Evolutionary conservation across 2,888 invertebrate species (phyloP).

Genomic region (Trissoscelio sp.): DNA sequence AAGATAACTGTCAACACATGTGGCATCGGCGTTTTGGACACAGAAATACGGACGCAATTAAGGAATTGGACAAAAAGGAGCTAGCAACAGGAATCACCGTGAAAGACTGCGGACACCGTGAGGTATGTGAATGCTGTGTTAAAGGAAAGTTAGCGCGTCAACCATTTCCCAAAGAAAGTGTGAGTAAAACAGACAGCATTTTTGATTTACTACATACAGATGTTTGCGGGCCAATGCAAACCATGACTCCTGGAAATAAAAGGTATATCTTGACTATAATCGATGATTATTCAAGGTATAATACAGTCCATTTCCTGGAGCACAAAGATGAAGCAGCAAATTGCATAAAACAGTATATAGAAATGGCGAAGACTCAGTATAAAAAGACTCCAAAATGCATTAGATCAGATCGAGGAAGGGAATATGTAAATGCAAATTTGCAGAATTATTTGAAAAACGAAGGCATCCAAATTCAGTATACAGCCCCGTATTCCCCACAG

Average conservation of each 20-base stretch:
- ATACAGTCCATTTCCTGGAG: slow-evolving; percentile 37
- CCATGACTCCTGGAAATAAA: slow-evolving; percentile 71
- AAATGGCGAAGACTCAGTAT: slow-evolving; percentile 32
- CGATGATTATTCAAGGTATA: slow-evolving; percentile 76
- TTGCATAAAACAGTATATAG: slow-evolving; percentile 35
- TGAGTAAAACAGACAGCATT: slow-evolving; percentile 69
- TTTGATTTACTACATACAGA: not conserved
- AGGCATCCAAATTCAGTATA: slow-evolving; percentile 72
- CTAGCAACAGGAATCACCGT: slow-evolving; percentile 64
- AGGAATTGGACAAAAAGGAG: slow-evolving; percentile 30
- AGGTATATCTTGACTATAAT: slow-evolving; percentile 75
- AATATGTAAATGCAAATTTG: slow-evolving; percentile 71
- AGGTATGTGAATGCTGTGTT: slow-evolving; percentile 65
- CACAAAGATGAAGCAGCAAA: slow-evolving; percentile 40
- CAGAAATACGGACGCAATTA: not conserved
- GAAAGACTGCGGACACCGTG: slow-evolving; percentile 63
- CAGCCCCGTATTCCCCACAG: slow-evolving; percentile 68
- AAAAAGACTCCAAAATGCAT: slow-evolving; percentile 47
- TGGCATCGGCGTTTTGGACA: slow-evolving; percentile 71
- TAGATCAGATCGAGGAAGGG: slow-evolving; percentile 71
- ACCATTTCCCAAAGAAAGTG: slow-evolving; percentile 72
- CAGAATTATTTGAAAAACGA: slow-evolving; percentile 64
- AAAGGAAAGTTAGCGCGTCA: slow-evolving; percentile 69
- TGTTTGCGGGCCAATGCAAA: slow-evolving; percentile 75
- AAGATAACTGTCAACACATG: slow-evolving; percentile 60